A percentile compares a stretch with the other conserved stretches of the same genome.
These are phyloP conservation scores for Sebastes baramenuke DNA, from an alignment of 2,797 vertebrate genomes.

Conservation along the genomic window DNA sequence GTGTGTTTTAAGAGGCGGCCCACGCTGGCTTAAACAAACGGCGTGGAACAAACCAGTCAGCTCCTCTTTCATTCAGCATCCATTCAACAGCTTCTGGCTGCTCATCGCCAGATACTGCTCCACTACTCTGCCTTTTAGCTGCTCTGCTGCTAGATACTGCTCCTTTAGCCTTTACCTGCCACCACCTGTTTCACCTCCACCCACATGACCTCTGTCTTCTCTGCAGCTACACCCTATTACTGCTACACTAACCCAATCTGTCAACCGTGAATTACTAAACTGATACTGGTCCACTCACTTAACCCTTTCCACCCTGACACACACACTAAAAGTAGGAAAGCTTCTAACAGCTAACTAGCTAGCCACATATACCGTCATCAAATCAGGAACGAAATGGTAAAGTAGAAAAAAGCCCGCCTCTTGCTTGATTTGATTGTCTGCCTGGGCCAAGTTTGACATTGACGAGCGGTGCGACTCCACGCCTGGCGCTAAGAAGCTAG, in stretches of 20 bases:
- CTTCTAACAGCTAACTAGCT: neutral
- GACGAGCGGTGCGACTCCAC: no score
- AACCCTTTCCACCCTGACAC: neutral
- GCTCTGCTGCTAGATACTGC: neutral
- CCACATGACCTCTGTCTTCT: neutral
- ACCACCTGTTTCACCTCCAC: neutral
- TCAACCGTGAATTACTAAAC: neutral
- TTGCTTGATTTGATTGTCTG: no score
- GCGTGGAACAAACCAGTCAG: constrained; percentile 74
- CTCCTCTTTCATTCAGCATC: constrained; percentile 39
- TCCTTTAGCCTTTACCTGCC: neutral
- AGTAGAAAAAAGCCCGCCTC: no score
- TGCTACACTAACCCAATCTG: neutral
- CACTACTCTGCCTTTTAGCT: neutral
- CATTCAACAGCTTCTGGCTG: neutral
- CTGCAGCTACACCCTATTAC: neutral
- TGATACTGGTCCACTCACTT: neutral
- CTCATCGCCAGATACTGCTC: constrained; percentile 43
- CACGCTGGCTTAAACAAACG: constrained; percentile 49
- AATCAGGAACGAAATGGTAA: no score
- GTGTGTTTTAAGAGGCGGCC: constrained; percentile 64
- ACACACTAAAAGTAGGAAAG: neutral
- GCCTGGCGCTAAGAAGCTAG: no score
- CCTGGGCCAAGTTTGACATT: no score
- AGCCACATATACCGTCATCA: no score